Percentiles rank a stretch among this genome's conserved stretches.
phyloP scores from a whole-genome alignment of 37 sponge, comb jelly and placozoan genomes.

The Aphrocallistes beatrix region DNA sequence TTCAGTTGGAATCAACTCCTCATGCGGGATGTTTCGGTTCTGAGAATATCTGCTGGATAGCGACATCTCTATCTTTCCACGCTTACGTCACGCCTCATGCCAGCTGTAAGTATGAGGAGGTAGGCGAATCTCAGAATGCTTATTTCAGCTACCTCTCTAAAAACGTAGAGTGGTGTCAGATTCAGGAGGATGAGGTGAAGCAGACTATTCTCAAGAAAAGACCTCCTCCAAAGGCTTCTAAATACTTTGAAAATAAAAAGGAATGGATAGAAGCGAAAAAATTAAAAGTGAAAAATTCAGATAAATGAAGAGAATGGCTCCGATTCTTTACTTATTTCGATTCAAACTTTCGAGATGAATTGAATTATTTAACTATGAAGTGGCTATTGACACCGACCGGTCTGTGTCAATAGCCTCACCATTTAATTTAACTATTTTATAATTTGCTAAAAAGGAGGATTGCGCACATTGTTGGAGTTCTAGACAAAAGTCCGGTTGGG shows the following conservation, averaged over 20 bases:
- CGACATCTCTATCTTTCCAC: neutral
- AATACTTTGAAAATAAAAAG: neutral
- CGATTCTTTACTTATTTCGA: no score
- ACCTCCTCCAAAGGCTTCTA: neutral
- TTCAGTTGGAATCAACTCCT: neutral
- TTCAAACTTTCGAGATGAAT: no score
- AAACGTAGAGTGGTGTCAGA: neutral
- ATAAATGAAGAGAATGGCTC: no score
- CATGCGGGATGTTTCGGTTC: neutral
- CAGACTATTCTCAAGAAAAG: neutral
- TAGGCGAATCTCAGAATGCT: neutral
- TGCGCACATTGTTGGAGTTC: no score
- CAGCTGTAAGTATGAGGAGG: neutral
- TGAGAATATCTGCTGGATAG: neutral
- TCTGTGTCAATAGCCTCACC: no score
- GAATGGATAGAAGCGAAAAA: neutral
- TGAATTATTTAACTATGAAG: no score
- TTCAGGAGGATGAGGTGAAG: neutral
- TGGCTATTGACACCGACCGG: no score
- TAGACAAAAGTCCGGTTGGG: no score
- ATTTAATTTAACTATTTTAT: no score
- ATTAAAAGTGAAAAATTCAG: neutral
- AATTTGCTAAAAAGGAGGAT: no score
- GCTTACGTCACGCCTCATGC: neutral
- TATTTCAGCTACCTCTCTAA: neutral